A percentile compares a stretch with the other conserved stretches of the same genome.
Conservation (phyloP, 2,113 vertebrate genomes). For the Microtus oregoni region DNA sequence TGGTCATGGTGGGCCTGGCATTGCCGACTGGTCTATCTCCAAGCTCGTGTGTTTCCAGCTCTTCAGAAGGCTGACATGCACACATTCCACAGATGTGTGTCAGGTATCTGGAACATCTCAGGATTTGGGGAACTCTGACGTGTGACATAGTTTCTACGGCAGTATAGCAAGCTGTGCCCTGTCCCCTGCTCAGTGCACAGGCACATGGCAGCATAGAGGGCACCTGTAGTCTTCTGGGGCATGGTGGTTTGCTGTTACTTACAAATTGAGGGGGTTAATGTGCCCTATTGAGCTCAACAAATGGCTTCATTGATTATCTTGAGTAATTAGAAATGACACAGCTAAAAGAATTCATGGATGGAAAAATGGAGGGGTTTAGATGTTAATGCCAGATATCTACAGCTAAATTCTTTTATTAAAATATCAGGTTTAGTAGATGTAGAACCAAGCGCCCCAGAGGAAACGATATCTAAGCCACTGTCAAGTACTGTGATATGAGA, state of each 20-base stretch:
- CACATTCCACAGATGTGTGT: neutral
- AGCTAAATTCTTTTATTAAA: slow-evolving; percentile 10
- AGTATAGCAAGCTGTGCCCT: neutral
- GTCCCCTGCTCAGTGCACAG: neutral
- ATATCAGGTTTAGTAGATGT: neutral
- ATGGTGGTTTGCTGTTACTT: neutral
- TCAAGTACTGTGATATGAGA: neutral
- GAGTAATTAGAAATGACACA: slow-evolving; percentile 25
- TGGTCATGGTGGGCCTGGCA: neutral
- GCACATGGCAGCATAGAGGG: neutral
- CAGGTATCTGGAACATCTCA: neutral
- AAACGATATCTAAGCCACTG: neutral
- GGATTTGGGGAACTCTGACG: too few relatives aligned
- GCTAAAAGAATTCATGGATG: neutral
- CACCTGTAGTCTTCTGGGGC: neutral
- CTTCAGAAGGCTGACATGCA: neutral
- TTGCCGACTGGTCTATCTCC: neutral
- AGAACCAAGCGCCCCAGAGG: neutral
- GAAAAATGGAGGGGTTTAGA: neutral
- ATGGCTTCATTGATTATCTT: neutral
- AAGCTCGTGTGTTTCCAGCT: neutral
- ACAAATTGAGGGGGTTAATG: slow-evolving; percentile 31
- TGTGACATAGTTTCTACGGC: neutral
- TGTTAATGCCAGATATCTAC: neutral
- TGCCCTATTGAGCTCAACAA: slow-evolving; percentile 34